A percentile compares a stretch with the other conserved stretches of the same genome.
These are phyloP conservation scores for Larimichthys crocea DNA, from an alignment of 2,113 vertebrate genomes.

Conservation along the genomic window DNA sequence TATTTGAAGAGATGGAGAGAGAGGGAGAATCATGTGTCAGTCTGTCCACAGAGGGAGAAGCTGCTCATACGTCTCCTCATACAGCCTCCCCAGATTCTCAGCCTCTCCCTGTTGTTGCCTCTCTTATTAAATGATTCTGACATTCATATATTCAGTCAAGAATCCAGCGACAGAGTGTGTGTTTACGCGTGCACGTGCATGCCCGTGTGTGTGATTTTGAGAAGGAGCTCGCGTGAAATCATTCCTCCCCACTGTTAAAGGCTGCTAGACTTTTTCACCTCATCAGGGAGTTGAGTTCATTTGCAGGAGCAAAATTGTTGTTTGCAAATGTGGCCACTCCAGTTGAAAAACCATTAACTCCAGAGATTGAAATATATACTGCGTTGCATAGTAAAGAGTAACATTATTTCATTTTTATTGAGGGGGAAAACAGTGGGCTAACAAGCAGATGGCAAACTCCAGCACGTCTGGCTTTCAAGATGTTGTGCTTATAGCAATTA, in stretches of 20 bases:
- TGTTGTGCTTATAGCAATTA: conserved; percentile 22
- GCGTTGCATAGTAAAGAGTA: conserved; percentile 62
- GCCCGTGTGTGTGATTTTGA: conserved; percentile 47
- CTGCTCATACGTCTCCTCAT: conserved; percentile 42
- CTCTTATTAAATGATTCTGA: conserved; percentile 60
- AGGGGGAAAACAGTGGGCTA: conserved; percentile 52
- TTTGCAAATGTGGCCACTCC: conserved; percentile 71
- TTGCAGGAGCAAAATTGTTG: conserved; percentile 71
- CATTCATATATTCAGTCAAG: conserved; percentile 57
- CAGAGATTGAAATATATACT: conserved; percentile 73
- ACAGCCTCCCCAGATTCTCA: conserved; percentile 52
- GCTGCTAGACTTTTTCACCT: conserved; percentile 56
- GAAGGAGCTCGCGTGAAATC: conserved; percentile 40
- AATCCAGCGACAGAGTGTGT: conserved; percentile 35
- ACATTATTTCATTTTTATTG: conserved; percentile 71
- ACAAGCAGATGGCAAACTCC: conserved; percentile 59
- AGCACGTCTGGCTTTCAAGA: conserved; percentile 40
- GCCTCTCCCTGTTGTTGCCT: conserved; percentile 31
- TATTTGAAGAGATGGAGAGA: neutral
- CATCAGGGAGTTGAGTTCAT: conserved; percentile 72
- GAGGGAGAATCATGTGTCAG: conserved; percentile 42
- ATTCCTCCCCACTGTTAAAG: conserved; percentile 34
- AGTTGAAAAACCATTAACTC: conserved; percentile 73
- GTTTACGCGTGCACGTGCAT: conserved; percentile 8
- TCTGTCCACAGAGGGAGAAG: conserved; percentile 8